Evolutionary conservation across 2,113 vertebrate genomes (phyloP), one percentile per base, ranked within the genome.

Genomic region (Anarhynchus alexandrinus): DNA sequence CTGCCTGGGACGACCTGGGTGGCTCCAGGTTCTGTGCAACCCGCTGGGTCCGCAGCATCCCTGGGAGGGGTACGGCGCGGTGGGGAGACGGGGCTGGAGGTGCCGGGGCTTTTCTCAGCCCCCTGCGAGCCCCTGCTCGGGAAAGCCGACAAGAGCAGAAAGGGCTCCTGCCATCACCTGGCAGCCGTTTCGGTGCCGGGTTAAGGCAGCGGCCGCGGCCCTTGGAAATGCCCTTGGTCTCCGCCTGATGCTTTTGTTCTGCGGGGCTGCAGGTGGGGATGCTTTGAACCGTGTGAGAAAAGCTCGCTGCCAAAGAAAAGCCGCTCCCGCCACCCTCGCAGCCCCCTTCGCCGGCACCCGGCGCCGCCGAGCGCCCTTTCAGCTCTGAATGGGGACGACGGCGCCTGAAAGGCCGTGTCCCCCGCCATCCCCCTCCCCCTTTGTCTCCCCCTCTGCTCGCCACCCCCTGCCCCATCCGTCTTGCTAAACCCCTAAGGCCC

Each of bases 271-370:
- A 91, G 93, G 88, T 95, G 90, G 93, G 71, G 65, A 85, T 3
- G 83, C 84, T 96, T 82, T 85, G 95, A 92, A 70, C 71, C 57
- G 10, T 66, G 59, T n/a, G 66, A 92, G 93, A 88, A 96, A 84
- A 72, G 73, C 91, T 88, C 6, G 2, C 26, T 40, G 29, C 61
- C 91, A 52, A 49, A 79, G 73, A 71, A 89, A 93, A 86, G 45
- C 74, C 0, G 8, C 82, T 72, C 79, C 82, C 66, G 2, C 71
- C 30, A 11, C 76, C 72, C 71, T 73, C 54, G 1, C 93, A 83
- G 54, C 78, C 88, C 79, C 84, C 47, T 58, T 19, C 4, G 2
- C 45, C 59, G 2, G 58, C 67, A 73, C 58, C 81, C 62, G 49
- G 42, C 22, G 10, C 86, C 8, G 15, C 88, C 17, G 18, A 94